Conservation (phyloP, 2,797 vertebrate species). For the Etheostoma nigrum region DNA sequence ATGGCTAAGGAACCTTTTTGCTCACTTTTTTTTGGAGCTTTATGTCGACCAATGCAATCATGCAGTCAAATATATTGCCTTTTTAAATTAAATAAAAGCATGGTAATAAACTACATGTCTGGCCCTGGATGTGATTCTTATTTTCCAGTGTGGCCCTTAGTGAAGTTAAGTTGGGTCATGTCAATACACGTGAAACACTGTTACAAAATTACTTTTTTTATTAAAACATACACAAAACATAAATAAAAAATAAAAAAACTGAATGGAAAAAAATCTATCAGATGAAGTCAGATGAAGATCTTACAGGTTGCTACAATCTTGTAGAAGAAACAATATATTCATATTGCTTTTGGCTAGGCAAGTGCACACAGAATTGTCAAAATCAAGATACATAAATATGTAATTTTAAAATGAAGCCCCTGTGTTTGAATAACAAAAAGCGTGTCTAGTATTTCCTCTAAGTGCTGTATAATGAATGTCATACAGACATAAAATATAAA, state of each 20-base stretch:
- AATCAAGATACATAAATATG: conserved; percentile 84
- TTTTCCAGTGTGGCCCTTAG: too few relatives aligned
- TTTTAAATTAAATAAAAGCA: too few relatives aligned
- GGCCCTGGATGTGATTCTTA: too few relatives aligned
- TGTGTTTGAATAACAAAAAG: conserved; percentile 83
- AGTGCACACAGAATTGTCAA: conserved; percentile 87
- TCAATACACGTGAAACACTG: conserved; percentile 41
- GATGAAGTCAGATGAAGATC: conserved; percentile 59
- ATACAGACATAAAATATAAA: conserved; percentile 80
- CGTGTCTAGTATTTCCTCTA: conserved; percentile 81
- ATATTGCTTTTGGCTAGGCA: conserved; percentile 81
- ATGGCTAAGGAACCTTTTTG: too few relatives aligned
- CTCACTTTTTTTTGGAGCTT: too few relatives aligned
- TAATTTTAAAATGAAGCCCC: conserved; percentile 80
- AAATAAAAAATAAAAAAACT: conserved; percentile 83
- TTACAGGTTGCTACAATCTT: conserved; percentile 79
- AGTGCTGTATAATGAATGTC: conserved; percentile 78
- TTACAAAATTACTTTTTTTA: conserved; percentile 81
- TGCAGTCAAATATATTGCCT: too few relatives aligned
- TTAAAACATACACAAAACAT: conserved; percentile 77
- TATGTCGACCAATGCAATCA: too few relatives aligned
- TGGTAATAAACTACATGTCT: too few relatives aligned
- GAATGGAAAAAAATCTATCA: conserved; percentile 64
- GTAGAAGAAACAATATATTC: conserved; percentile 74
- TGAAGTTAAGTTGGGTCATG: neutral